Evolutionary conservation across 2,797 vertebrate genomes (phyloP).

Genomic region (Thalassophryne amazonica): DNA sequence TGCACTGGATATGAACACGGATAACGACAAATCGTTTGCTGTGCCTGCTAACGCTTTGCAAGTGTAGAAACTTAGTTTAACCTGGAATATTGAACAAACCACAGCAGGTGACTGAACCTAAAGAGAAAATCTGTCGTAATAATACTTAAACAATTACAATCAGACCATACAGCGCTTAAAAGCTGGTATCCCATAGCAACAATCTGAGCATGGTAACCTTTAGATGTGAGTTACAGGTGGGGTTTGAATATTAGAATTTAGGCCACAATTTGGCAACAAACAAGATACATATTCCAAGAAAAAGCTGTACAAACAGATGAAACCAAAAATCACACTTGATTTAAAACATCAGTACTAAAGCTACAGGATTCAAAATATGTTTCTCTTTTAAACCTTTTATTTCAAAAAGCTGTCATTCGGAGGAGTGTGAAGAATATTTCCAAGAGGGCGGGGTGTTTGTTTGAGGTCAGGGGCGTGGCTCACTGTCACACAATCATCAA

Average conservation of each 20-base stretch:
- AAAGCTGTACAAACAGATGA: constrained; percentile 82
- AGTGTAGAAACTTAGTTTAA: constrained; percentile 26
- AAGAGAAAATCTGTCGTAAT: constrained; percentile 52
- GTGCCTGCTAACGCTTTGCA: constrained; percentile 43
- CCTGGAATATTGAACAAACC: constrained; percentile 26
- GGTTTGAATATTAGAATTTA: constrained; percentile 72
- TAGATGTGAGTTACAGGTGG: constrained; percentile 50
- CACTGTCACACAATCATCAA: constrained; percentile 15
- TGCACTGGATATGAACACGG: constrained; percentile 56
- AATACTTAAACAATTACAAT: constrained; percentile 52
- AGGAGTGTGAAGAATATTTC: constrained; percentile 30
- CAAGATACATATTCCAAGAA: constrained; percentile 77
- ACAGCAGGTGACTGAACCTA: not conserved
- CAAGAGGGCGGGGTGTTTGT: constrained; percentile 21
- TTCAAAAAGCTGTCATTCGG: constrained; percentile 63
- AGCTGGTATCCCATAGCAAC: constrained; percentile 44
- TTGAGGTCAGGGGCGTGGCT: not conserved
- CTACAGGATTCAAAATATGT: constrained; percentile 81
- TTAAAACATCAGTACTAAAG: constrained; percentile 84
- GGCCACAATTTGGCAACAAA: constrained; percentile 86
- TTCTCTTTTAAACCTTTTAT: constrained; percentile 57
- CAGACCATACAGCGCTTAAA: constrained; percentile 48
- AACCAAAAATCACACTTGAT: constrained; percentile 77
- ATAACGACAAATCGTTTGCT: constrained; percentile 26
- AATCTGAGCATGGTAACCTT: constrained; percentile 43